Percentiles rank a stretch among this genome's conserved stretches.
Evolutionary conservation across 2,113 vertebrate genomes (phyloP).

Genomic region (Clarias gariepinus): DNA sequence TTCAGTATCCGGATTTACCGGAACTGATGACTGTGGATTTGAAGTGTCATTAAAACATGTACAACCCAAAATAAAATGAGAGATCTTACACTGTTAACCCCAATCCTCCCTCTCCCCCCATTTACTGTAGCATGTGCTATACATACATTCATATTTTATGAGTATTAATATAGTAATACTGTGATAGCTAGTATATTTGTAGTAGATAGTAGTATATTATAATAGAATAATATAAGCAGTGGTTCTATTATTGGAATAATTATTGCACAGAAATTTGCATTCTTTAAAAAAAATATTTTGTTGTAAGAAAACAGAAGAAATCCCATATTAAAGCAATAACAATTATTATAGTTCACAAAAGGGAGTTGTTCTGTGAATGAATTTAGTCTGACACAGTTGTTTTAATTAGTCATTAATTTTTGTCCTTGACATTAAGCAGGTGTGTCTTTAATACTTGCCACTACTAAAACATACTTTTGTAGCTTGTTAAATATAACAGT

Average conservation of each 20-base stretch:
- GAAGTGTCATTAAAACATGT: slow-evolving; percentile 2
- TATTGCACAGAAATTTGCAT: not conserved
- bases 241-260: not conserved
- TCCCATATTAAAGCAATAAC: not conserved
- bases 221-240: too few species aligned
- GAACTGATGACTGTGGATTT: slow-evolving; percentile 11
- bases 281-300: not conserved
- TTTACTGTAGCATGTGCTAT: not conserved
- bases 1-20: slow-evolving; percentile 7
- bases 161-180: too few species aligned
- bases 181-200: too few species aligned
- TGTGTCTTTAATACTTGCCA: not conserved
- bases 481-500: not conserved
- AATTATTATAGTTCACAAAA: not conserved
- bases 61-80: slow-evolving; percentile 8
- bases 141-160: too few species aligned
- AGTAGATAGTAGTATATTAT: too few species aligned
- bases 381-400: not conserved
- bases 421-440: not conserved
- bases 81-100: too few species aligned
- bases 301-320: not conserved
- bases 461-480: not conserved
- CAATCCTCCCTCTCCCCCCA: not conserved
- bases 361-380: not conserved
- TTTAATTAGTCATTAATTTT: not conserved